Conservation (phyloP, 1,140 invertebrate genomes). For the Phenacoccus solenopsis region DNA sequence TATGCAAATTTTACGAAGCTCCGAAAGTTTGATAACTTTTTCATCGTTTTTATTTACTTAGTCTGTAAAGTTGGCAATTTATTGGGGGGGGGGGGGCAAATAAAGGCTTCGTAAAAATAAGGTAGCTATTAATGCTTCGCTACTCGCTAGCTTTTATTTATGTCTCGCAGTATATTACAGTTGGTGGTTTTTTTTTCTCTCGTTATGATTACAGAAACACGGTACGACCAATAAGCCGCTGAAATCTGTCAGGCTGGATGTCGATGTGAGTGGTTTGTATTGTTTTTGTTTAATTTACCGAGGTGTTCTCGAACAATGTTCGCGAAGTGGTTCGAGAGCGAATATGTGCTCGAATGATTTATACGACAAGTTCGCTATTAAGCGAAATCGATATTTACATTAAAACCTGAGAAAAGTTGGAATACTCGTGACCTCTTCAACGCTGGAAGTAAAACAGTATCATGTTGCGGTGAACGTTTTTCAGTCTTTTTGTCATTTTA, state of each 20-base stretch:
- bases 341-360: too few relatives aligned
- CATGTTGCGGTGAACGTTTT: too few relatives aligned
- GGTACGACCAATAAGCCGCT: constrained; percentile 89
- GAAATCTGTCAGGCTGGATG: constrained; percentile 77
- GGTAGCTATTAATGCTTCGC: not conserved
- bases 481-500: too few relatives aligned
- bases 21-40: not conserved
- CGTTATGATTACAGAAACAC: constrained; percentile 64
- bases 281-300: too few relatives aligned
- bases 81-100: too few relatives aligned
- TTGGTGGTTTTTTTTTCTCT: not conserved
- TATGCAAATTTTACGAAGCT: not conserved
- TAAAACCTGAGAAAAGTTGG: too few relatives aligned
- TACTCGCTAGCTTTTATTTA: not conserved
- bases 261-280: constrained; percentile 50
- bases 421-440: too few relatives aligned
- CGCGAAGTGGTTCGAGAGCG: too few relatives aligned
- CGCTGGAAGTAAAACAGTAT: too few relatives aligned
- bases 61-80: not conserved
- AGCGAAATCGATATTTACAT: too few relatives aligned
- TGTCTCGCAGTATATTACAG: not conserved
- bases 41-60: not conserved
- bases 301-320: too few relatives aligned
- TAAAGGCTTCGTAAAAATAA: not conserved
- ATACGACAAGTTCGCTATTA: too few relatives aligned